Evolutionary conservation across 2,888 invertebrate species (phyloP).

Genomic region (Urechis unicinctus): DNA sequence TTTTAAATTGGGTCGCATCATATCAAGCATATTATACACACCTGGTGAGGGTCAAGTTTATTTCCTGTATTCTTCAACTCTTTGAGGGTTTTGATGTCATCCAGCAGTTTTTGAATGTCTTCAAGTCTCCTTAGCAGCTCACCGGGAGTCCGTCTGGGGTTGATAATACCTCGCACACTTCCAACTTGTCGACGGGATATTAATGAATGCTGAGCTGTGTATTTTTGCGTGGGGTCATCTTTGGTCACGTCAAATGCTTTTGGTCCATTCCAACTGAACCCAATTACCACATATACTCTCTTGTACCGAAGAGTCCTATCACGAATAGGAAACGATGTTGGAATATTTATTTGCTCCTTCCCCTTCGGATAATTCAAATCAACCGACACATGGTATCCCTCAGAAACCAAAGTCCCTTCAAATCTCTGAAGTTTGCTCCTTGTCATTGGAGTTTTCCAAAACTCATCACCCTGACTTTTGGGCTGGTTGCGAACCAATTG

Average conservation of each 20-base stretch:
- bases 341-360: constrained; percentile 18
- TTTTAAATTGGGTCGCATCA: too few species aligned
- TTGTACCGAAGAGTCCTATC: constrained; percentile 24
- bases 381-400: constrained; percentile 20
- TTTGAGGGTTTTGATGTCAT: not conserved
- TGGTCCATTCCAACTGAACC: constrained; percentile 29
- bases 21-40: too few species aligned
- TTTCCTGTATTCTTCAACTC: not conserved
- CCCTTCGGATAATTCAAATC: constrained; percentile 11
- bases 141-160: too few species aligned
- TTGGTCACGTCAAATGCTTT: constrained; percentile 24
- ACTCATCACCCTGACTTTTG: constrained; percentile 11
- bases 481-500: constrained; percentile 8
- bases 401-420: constrained; percentile 19
- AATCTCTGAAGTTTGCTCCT: constrained; percentile 19
- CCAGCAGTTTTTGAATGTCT: not conserved
- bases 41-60: not conserved
- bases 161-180: too few species aligned
- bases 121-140: too few species aligned
- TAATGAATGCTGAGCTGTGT: too few species aligned
- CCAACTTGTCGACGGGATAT: too few species aligned
- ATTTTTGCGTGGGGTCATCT: constrained; percentile 15
- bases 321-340: constrained; percentile 23
- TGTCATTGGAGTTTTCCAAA: constrained; percentile 21
- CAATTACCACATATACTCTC: constrained; percentile 27